Base-by-base conservation (phyloP, 2,888 invertebrate species). In the Anarsia innoxiella region DNA sequence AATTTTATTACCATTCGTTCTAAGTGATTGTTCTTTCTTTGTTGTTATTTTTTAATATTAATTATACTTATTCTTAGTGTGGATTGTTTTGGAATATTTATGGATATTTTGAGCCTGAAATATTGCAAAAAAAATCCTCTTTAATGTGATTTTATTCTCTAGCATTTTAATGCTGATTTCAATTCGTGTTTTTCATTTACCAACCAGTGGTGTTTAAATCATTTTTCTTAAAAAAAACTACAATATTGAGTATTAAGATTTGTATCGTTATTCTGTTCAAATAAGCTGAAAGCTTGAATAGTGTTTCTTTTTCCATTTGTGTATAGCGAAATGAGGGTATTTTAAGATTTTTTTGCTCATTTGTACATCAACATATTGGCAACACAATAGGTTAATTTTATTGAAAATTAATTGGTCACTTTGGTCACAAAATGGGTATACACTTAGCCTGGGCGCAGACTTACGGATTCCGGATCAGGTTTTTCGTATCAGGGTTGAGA, bases 1-100 rank as follows among this genome's bases (percentile, higher is more conserved):
- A 77, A 80, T 75, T 77, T 76, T 83, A 83, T 83, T 84, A 83
- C 83, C 83, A 84, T 80, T 82, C 61, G 76, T 82, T 78, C 62
- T 70, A 79, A 79, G 79, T 69, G 66, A 76, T 80, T 80, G 80
- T 84, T 82, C 80, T 69, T 74, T 73, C 63, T 78, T 79, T 80
- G 75, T 84, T 83, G 78, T 80, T 76, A 72, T 65, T 77, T 79
- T 82, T 80, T 76, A 71, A 68, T 71, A 67, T 71, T 73, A 65
- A 70, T 62, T 63, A 59, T 54, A 55, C 59, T 52, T 64, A 57
- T 47, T 33, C 14, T 10, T 13, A 31, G 2, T 32, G 25, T 25
- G 31, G 40, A 48, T 45, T 47, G 26, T 10, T 42, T 33, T 33
- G 25, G 2, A 9, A n/a, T 19, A 19, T 19, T n/a, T n/a, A 3